These are phyloP conservation scores for Coregonus suidteri DNA, from an alignment of 2,797 vertebrate species.

Conservation along the genomic window DNA sequence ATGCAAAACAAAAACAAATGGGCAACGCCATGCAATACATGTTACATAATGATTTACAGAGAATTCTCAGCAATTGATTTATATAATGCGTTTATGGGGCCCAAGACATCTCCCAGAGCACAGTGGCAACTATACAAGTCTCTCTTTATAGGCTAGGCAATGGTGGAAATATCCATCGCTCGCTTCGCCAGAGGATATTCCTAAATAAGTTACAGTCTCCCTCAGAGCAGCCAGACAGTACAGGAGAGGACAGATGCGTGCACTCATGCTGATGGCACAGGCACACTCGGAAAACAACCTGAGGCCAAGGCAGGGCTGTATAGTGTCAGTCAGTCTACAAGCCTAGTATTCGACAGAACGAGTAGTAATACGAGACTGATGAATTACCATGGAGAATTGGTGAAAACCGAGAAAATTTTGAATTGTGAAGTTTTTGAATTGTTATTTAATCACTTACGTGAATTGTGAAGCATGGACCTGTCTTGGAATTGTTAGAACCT, in stretches of 20 bases:
- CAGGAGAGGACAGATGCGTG: conserved; percentile 47
- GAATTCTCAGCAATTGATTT: conserved; percentile 44
- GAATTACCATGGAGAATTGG: neutral
- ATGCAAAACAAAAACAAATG: conserved; percentile 38
- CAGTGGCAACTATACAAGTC: conserved; percentile 54
- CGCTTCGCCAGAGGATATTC: conserved; percentile 40
- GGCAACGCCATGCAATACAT: conserved; percentile 68
- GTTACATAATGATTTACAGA: conserved; percentile 51
- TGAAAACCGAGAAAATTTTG: neutral
- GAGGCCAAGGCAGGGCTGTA: conserved; percentile 32
- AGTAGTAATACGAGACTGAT: neutral
- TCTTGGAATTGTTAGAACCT: neutral
- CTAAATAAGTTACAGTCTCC: conserved; percentile 66
- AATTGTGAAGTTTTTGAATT: neutral
- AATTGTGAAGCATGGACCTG: neutral
- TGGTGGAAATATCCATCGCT: conserved; percentile 45
- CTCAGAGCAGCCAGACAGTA: conserved; percentile 58
- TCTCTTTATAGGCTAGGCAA: conserved; percentile 48
- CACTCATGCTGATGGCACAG: conserved; percentile 20
- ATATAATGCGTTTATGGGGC: conserved; percentile 39
- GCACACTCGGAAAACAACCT: conserved; percentile 29
- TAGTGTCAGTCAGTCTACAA: conserved; percentile 14
- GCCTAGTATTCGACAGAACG: neutral
- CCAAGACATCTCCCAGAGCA: conserved; percentile 43
- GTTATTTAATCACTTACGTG: neutral